Evolutionary conservation across 1,140 invertebrate species (phyloP).

Genomic region (Ruditapes philippinarum): DNA sequence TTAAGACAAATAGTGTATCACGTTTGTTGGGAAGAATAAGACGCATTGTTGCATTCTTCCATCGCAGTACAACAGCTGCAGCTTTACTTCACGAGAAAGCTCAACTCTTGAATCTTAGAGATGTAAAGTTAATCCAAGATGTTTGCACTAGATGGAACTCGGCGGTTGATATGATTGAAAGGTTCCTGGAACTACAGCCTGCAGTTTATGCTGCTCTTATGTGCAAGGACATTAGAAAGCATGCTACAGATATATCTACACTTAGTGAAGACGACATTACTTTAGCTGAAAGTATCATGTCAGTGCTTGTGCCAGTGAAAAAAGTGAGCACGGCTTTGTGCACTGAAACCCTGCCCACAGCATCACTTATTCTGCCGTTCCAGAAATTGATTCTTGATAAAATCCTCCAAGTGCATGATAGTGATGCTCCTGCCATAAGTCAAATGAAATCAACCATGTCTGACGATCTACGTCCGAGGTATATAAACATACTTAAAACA

Average conservation of each 20-base stretch:
- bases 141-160: slow-evolving; percentile 43
- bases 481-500: neutral
- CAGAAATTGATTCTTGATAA: neutral
- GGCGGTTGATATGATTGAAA: slow-evolving; percentile 32
- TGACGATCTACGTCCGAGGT: neutral
- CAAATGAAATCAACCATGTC: neutral
- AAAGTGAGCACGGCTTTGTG: neutral
- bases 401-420: neutral
- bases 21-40: slow-evolving; percentile 23
- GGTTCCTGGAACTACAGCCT: slow-evolving; percentile 29
- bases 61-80: slow-evolving; percentile 28
- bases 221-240: neutral
- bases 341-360: slow-evolving; percentile 3
- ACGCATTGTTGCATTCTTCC: slow-evolving; percentile 43
- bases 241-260: neutral
- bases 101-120: slow-evolving; percentile 10
- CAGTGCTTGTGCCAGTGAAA: neutral
- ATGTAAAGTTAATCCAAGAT: slow-evolving; percentile 37
- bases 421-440: neutral
- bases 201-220: slow-evolving; percentile 14
- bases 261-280: slow-evolving; percentile 8
- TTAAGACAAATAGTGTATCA: neutral
- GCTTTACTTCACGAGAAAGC: neutral
- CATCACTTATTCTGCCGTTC: neutral
- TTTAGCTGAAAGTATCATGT: slow-evolving; percentile 8